A percentile compares a stretch with the other conserved stretches of the same genome.
Evolutionary conservation across 2,113 vertebrate genomes (phyloP).

Genomic region (Clarias gariepinus): DNA sequence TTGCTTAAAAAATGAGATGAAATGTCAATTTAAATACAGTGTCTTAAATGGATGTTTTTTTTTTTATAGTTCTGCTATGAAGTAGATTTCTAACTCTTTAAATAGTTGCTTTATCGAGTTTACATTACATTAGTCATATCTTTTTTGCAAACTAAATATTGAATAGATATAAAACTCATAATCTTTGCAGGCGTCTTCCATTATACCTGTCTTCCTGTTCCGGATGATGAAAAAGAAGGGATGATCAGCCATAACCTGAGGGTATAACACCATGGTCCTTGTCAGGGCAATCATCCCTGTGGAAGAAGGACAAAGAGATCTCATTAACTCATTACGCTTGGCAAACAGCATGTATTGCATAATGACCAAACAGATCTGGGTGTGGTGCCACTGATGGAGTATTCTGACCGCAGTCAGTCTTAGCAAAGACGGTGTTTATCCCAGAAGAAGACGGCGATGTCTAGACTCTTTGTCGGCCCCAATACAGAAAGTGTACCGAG

Average conservation of each 20-base stretch:
- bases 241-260: slow-evolving; percentile 96
- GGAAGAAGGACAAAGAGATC: slow-evolving; percentile 7
- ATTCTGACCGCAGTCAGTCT: not conserved
- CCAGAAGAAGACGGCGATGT: not conserved
- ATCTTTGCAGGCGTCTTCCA: not conserved
- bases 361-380: not conserved
- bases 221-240: slow-evolving; percentile 95
- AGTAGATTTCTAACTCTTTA: not conserved
- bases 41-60: not conserved
- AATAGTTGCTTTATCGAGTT: not conserved
- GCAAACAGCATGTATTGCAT: not conserved
- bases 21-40: not conserved
- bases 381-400: not conserved
- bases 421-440: not conserved
- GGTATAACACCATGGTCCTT: slow-evolving; percentile 91
- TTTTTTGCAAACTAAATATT: not conserved
- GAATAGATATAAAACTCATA: not conserved
- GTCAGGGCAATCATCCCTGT: slow-evolving; percentile 93
- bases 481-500: not conserved
- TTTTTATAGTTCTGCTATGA: not conserved
- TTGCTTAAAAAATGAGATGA: not conserved
- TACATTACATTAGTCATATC: not conserved
- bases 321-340: not conserved
- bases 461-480: not conserved
- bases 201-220: slow-evolving; percentile 87